phyloP scores from a whole-genome alignment of 2,888 invertebrate species.

The Candidula unifasciata region DNA sequence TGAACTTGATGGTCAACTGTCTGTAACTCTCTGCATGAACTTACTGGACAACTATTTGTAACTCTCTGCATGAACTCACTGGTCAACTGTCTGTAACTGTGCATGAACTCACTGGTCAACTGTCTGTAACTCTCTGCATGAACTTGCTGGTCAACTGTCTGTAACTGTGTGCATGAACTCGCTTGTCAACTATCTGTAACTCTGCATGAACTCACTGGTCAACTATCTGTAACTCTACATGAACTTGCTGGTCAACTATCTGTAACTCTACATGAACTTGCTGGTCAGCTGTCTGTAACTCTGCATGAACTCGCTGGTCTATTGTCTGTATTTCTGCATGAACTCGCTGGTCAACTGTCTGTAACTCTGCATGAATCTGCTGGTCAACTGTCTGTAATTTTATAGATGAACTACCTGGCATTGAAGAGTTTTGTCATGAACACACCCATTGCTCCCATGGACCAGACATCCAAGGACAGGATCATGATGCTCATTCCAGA shows the following conservation, averaged over 20 bases:
- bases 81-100: too few species aligned
- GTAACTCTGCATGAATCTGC: too few species aligned
- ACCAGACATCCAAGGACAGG: constrained; percentile 73
- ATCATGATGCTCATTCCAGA: constrained; percentile 75
- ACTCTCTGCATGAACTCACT: neutral
- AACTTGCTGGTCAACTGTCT: constrained; percentile 77
- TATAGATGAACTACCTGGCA: constrained; percentile 76
- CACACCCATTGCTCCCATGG: constrained; percentile 76
- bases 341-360: neutral
- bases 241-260: constrained; percentile 70
- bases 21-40: constrained; percentile 67
- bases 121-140: constrained; percentile 60
- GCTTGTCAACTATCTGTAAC: too few species aligned
- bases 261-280: too few species aligned
- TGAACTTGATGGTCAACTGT: neutral
- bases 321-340: too few species aligned
- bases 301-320: too few species aligned
- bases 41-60: too few species aligned
- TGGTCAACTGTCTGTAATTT: neutral
- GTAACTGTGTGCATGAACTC: neutral
- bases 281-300: too few species aligned
- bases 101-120: too few species aligned
- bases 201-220: too few species aligned
- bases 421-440: constrained; percentile 76
- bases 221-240: constrained; percentile 49